phyloP scores from a whole-genome alignment of 1,140 invertebrate species.

The Melanaphis sacchari region DNA sequence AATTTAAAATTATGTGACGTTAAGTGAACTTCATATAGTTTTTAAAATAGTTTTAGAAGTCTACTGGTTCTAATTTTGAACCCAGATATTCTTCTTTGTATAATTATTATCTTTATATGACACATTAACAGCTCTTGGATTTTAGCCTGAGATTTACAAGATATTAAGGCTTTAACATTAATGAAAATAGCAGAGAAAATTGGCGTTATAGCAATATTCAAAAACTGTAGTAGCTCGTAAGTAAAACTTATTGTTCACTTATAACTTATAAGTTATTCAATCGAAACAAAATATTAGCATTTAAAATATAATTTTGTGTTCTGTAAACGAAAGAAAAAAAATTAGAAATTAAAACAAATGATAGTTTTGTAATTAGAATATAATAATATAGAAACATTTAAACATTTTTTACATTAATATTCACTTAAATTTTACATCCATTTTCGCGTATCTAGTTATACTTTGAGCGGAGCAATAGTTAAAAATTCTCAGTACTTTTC shows the following conservation, averaged over 20 bases:
- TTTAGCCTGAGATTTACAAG: slow-evolving; percentile 17
- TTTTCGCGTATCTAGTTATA: neutral
- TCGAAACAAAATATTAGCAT: neutral
- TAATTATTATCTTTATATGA: neutral
- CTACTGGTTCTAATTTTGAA: slow-evolving; percentile 21
- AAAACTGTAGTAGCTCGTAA: neutral
- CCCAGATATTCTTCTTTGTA: slow-evolving; percentile 9
- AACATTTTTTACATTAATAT: too few species aligned
- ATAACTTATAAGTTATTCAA: neutral
- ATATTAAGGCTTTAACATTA: neutral
- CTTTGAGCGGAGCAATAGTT: neutral
- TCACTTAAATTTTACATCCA: neutral
- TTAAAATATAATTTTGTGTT: neutral
- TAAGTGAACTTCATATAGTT: neutral
- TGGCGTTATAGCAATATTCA: neutral
- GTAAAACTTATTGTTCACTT: neutral
- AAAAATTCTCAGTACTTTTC: neutral
- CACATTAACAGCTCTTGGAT: slow-evolving; percentile 33
- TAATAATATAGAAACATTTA: too few species aligned
- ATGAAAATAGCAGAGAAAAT: neutral
- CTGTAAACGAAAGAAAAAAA: neutral
- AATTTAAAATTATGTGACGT: neutral
- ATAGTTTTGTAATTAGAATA: neutral
- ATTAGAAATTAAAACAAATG: neutral
- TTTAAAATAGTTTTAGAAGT: slow-evolving; percentile 1